These are phyloP conservation scores for Xiphophorus hellerii DNA, from an alignment of 2,113 vertebrate genomes.

Conservation along the genomic window DNA sequence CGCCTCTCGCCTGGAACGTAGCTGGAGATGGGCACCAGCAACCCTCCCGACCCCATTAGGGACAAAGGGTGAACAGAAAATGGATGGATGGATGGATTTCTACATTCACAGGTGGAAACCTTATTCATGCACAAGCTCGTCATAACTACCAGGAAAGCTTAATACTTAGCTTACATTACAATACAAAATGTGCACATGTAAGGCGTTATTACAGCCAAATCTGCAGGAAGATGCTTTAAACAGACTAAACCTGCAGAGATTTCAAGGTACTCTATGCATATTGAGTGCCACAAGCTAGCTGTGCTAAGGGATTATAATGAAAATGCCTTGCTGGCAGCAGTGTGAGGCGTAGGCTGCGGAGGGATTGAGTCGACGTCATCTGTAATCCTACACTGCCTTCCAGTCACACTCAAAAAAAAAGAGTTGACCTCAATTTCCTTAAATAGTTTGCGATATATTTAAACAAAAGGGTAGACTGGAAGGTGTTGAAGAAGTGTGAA, in stretches of 20 bases:
- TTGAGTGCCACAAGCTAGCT: constrained; percentile 18
- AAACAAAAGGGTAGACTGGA: constrained; percentile 18
- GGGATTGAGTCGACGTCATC: constrained; percentile 29
- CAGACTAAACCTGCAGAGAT: not conserved
- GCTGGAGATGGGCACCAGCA: no score
- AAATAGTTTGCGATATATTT: constrained; percentile 34
- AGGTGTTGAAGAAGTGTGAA: constrained; percentile 1
- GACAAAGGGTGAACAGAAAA: no score
- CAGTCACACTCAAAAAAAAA: constrained; percentile 32
- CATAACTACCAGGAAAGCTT: not conserved
- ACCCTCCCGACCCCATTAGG: no score
- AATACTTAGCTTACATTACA: not conserved
- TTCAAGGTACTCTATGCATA: not conserved
- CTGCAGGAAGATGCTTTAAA: constrained; percentile 9
- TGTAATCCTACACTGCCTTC: constrained; percentile 49
- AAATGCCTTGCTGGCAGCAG: constrained; percentile 39
- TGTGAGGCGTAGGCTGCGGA: constrained; percentile 47
- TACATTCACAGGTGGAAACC: not conserved
- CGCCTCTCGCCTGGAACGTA: no score
- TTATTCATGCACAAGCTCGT: not conserved
- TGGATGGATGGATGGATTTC: no score
- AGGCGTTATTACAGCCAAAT: not conserved
- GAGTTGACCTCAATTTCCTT: constrained; percentile 47
- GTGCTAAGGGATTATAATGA: constrained; percentile 29
- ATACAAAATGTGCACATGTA: not conserved